Percentiles rank a stretch among this genome's conserved stretches.
Evolutionary conservation across 2,113 vertebrate species (phyloP).

Genomic region (Garra rufa): DNA sequence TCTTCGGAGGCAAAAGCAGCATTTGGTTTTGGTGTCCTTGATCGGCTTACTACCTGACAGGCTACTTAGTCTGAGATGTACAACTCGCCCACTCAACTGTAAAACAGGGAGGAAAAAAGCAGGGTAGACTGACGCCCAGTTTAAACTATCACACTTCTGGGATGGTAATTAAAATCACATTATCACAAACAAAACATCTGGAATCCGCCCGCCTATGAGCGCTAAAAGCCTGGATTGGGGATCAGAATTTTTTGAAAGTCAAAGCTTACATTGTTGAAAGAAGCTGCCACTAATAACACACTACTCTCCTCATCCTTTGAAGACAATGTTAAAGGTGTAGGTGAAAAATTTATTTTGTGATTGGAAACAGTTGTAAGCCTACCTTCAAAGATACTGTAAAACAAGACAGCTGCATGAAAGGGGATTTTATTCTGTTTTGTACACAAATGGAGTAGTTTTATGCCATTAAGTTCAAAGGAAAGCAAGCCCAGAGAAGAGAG

Average conservation of each 20-base stretch:
- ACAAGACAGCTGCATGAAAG: conserved; percentile 30
- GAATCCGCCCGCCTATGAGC: conserved; percentile 27
- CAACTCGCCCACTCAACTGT: conserved; percentile 65
- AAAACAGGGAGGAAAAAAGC: conserved; percentile 63
- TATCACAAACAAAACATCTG: conserved; percentile 80
- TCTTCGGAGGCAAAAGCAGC: conserved; percentile 12
- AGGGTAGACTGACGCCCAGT: conserved; percentile 66
- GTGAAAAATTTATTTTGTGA: conserved; percentile 14
- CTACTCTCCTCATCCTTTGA: conserved; percentile 4
- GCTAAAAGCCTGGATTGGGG: conserved; percentile 1
- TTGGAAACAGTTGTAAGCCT: conserved; percentile 15
- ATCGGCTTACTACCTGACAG: conserved; percentile 43
- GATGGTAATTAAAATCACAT: conserved; percentile 80
- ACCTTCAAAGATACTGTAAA: conserved; percentile 46
- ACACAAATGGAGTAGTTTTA: conserved; percentile 43
- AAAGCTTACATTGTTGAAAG: conserved; percentile 12
- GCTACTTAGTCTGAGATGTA: conserved; percentile 56
- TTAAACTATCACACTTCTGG: conserved; percentile 73
- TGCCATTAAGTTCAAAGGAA: conserved; percentile 45
- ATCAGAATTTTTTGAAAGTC: conserved; percentile 32
- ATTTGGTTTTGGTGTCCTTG: conserved; percentile 37
- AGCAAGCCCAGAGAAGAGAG: conserved; percentile 31
- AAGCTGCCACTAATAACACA: background rate
- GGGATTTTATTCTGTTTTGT: conserved; percentile 45
- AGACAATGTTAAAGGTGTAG: conserved; percentile 21